Evolutionary conservation across 2,888 invertebrate genomes (phyloP), one percentile per base, ranked within the genome.

Genomic region (Brenthis ino): DNA sequence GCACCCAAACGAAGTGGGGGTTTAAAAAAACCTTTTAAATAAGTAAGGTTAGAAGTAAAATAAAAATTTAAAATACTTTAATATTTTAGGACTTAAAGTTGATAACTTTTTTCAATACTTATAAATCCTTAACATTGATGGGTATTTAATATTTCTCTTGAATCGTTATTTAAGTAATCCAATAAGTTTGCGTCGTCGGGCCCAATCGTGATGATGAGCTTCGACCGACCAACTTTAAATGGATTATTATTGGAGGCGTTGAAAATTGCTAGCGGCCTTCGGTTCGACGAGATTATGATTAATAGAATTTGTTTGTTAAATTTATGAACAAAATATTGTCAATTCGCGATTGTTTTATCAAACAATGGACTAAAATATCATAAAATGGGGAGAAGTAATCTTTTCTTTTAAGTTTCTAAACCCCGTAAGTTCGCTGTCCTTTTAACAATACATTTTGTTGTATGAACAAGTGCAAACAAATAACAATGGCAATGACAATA

Each of bases 271-370:
- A 61, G 74, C 73, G 74, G 79, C 75, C 69, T 72, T 73, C 67
- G 57, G 71, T 72, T 71, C 70, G 69, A 74, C 71, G 71, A 76
- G 73, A 77, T 81, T 80, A 79, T 79, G 77, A 82, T 83, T 80
- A 83, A 82, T 82, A 82, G 77, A 80, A 82, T 84, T 82, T 77
- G 74, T 77, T 72, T 75, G 77, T 73, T 78, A 77, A 79, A 82
- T 82, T 80, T 79, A 81, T 78, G 72, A 77, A 75, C 75, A 76
- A 75, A 77, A 75, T 73, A 75, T 73, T 71, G 69, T 70, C 69
- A 67, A 57, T 50, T 53, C 20, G 50, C 33, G 24, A 51, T 67
- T 67, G 56, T 67, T 63, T 67, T 47, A 48, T 28, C 28, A 51
- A 48, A 61, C 55, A 43, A 56, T 56, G 24, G 51, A 24, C 5